These are phyloP conservation scores for Poecilia wingei DNA, from an alignment of 2,797 vertebrate species.

Conservation along the genomic window DNA sequence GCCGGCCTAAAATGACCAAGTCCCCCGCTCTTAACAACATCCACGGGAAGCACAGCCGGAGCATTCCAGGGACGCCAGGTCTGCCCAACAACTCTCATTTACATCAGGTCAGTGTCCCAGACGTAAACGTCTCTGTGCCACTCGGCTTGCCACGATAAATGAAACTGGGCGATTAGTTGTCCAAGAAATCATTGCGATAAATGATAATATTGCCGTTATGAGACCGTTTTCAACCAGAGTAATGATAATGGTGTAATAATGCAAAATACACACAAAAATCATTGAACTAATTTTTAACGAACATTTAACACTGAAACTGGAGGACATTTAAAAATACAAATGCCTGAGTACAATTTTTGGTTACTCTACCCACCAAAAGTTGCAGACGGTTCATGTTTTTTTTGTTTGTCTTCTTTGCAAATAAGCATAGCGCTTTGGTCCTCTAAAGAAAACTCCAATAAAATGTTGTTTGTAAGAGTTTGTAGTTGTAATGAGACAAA, in stretches of 20 bases:
- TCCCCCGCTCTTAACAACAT: conserved; percentile 93
- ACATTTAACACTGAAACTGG: too few species aligned
- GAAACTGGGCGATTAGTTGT: not conserved
- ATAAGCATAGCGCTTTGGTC: not conserved
- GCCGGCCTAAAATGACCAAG: conserved; percentile 93
- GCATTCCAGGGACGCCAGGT: conserved; percentile 89
- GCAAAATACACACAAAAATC: too few species aligned
- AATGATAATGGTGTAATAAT: too few species aligned
- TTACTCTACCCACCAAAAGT: not conserved
- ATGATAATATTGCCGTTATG: too few species aligned
- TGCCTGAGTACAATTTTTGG: too few species aligned
- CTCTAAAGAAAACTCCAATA: not conserved
- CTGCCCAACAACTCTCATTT: conserved; percentile 93
- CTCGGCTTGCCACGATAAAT: not conserved
- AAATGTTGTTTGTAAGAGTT: not conserved
- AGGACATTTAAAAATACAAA: too few species aligned
- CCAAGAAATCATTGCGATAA: too few species aligned
- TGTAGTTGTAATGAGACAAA: not conserved
- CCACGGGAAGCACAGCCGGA: conserved; percentile 91
- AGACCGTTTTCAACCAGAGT: too few species aligned
- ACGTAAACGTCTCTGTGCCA: not conserved
- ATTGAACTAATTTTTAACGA: too few species aligned
- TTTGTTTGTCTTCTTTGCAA: not conserved
- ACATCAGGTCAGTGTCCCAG: conserved; percentile 88
- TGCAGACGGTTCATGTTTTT: not conserved